Base-by-base conservation (phyloP, 1,140 invertebrate genomes). In the Phymastichus coffea region DNA sequence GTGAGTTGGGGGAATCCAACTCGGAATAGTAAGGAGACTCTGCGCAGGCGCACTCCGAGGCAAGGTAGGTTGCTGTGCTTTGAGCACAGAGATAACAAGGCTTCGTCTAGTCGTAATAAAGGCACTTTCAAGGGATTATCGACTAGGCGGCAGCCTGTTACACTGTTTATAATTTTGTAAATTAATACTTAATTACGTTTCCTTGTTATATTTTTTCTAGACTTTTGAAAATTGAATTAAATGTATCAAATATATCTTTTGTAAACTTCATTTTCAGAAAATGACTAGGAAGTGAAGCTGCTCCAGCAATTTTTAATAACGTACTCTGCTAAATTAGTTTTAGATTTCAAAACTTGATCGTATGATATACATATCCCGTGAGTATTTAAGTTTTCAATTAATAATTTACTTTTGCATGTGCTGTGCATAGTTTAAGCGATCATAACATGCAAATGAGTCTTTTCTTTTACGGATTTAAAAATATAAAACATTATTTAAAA, bases 181-280 rank as follows among this genome's bases (percentile, higher is more conserved):
- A n/a, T n/a, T n/a, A n/a, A n/a, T n/a, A n/a, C n/a, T n/a, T n/a
- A n/a, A n/a, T n/a, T n/a, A n/a, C n/a, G n/a, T n/a, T n/a, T n/a
- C n/a, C n/a, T n/a, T n/a, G n/a, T n/a, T n/a, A n/a, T n/a, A n/a
- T n/a, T n/a, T n/a, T n/a, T n/a, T n/a, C n/a, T n/a, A n/a, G n/a
- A n/a, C n/a, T n/a, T n/a, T n/a, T n/a, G n/a, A n/a, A n/a, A n/a
- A n/a, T n/a, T n/a, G n/a, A n/a, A 59, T 66, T 56, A 43, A 66
- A 66, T 44, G 61, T 64, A 23, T 64, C 65, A 19, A 64, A 56
- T 3, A 53, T 55, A 1, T 41, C 62, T 1, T 20, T 57, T n/a
- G 57, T 66, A 35, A 63, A 63, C 3, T 56, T 56, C 4, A 17
- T 9, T 33, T n/a, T 23, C 44, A 59, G 12, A 41, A 63, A 57